Base-by-base conservation (phyloP, 2,888 invertebrate genomes). In the Glaucopsyche alexis region DNA sequence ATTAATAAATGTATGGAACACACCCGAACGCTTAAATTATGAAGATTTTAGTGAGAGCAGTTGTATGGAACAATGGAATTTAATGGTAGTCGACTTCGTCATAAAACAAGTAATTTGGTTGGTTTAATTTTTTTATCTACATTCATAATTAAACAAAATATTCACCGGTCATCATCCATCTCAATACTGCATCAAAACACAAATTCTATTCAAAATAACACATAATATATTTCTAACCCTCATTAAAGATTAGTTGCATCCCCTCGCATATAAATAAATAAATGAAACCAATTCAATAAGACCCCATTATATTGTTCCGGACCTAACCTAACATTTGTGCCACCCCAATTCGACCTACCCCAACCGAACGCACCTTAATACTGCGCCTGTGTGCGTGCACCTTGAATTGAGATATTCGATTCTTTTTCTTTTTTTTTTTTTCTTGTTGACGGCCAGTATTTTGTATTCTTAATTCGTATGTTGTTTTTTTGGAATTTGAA, bases 271-370 rank as follows among this genome's bases (percentile, higher is more conserved):
- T 72, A 73, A 75, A 75, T 74, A 76, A 74, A 77, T 74, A 76
- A 75, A 70, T 71, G 72, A 72, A 45, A 71, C 85, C 87, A 85
- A 80, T 86, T 77, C 79, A 72, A 49, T 50, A 13, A 38, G 73
- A 71, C 74, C 78, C 73, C 70, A 86, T 81, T 85, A 86, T 86
- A 88, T 86, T 85, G 84, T 86, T 83, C 86, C 81, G 82, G 83
- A 88, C 90, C 89, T 90, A 89, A 84, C 87, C 87, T 87, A 80
- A 91, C 89, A 89, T 90, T 91, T 83, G 90, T 88, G 85, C 86
- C 89, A 87, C 89, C 91, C 90, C 87, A 89, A 89, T 87, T 88
- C 86, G 87, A 90, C 92, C 92, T 91, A 87, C 91, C 92, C 90
- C 86, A 92, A 85, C 76, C 82, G 81, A 79, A 78, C 78, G 79